A percentile compares a stretch with the other conserved stretches of the same genome.
Conservation (phyloP, 2,797 vertebrate species). For the Scyliorhinus canicula region DNA sequence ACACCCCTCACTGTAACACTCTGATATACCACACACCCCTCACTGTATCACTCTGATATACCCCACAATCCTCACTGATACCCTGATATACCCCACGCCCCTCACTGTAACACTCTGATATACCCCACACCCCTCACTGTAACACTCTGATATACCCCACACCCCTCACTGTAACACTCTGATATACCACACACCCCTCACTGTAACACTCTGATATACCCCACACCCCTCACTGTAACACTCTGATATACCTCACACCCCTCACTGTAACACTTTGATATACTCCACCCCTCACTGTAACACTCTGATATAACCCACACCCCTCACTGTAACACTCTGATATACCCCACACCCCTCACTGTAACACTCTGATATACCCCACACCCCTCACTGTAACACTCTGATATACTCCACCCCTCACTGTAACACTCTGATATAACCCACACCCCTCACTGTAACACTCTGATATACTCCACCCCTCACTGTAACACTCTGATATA, state of each 20-base stretch:
- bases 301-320: background rate
- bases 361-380: background rate
- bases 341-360: background rate
- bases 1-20: background rate
- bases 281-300: background rate
- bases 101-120: background rate
- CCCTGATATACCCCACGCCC: background rate
- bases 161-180: background rate
- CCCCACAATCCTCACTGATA: background rate
- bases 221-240: background rate
- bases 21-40: background rate
- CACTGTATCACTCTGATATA: background rate
- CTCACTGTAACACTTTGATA: background rate
- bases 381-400: background rate
- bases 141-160: background rate
- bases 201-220: background rate
- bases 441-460: background rate
- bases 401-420: background rate
- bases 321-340: background rate
- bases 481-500: background rate
- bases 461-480: background rate
- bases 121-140: background rate
- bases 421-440: background rate
- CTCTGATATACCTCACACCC: background rate
- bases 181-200: background rate